Evolutionary conservation across 2,888 invertebrate species (phyloP).

Genomic region (Mylabris sibirica): DNA sequence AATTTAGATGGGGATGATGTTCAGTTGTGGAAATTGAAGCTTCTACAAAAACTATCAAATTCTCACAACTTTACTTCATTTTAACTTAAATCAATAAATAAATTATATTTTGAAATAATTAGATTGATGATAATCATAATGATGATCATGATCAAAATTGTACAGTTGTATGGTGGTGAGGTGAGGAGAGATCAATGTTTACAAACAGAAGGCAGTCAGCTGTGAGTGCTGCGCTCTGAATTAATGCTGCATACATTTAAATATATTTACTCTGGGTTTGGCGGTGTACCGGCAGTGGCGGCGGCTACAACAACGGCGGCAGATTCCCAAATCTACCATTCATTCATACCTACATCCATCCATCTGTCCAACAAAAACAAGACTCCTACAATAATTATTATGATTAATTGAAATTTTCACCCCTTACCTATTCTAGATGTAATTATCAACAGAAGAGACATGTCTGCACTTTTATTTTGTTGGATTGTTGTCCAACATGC

Average conservation of each 20-base stretch:
- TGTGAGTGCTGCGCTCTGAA: conserved; percentile 62
- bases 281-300: conserved; percentile 1
- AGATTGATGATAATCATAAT: conserved; percentile 31
- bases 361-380: background rate
- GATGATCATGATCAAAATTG: conserved; percentile 32
- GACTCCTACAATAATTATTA: background rate
- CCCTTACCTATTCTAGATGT: background rate
- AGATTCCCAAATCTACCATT: background rate
- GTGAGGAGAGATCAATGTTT: conserved; percentile 53
- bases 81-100: background rate
- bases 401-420: background rate
- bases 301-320: background rate
- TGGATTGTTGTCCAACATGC: conserved; percentile 4
- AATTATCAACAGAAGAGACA: background rate
- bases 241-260: conserved; percentile 64
- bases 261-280: conserved; percentile 58
- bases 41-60: conserved; percentile 13
- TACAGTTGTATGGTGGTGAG: conserved; percentile 35
- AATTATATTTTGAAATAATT: background rate
- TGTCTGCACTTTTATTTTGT: background rate
- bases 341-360: background rate
- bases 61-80: background rate
- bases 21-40: conserved; percentile 23
- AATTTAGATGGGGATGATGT: conserved; percentile 38
- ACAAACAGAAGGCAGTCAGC: conserved; percentile 63